A percentile compares a stretch with the other conserved stretches of the same genome.
Evolutionary conservation across 2,113 vertebrate genomes (phyloP).

Genomic region (Willisornis vidua): DNA sequence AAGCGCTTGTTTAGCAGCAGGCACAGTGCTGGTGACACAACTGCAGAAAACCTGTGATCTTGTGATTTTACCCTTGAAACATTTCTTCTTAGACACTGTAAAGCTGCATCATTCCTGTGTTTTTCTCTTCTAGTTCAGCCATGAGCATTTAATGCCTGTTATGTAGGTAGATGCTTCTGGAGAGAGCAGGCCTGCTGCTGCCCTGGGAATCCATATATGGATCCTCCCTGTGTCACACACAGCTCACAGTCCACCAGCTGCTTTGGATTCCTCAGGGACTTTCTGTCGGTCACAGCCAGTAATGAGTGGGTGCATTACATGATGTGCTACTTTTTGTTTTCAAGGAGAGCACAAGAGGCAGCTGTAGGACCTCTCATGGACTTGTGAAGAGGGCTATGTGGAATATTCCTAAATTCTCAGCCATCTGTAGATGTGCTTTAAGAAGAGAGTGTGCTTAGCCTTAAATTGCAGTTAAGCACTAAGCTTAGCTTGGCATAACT

Average conservation of each 20-base stretch:
- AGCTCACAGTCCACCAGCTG: not conserved
- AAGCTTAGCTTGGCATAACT: not conserved
- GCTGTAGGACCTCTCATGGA: not conserved
- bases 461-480: not conserved
- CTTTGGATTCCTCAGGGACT: not conserved
- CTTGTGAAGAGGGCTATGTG: not conserved
- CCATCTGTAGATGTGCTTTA: not conserved
- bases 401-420: not conserved
- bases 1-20: not conserved
- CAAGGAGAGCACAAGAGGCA: not conserved
- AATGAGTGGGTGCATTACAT: not conserved
- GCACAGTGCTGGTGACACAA: not conserved
- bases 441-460: not conserved
- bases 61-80: not conserved
- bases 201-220: not conserved
- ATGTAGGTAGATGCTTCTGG: not conserved
- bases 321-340: not conserved
- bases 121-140: not conserved
- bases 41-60: not conserved
- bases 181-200: not conserved
- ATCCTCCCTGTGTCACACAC: not conserved
- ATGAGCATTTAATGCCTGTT: not conserved
- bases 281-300: not conserved
- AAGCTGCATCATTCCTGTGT: not conserved
- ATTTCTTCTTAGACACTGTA: not conserved